phyloP scores from a whole-genome alignment of 2,113 vertebrate species.

The Rynchops niger region DNA sequence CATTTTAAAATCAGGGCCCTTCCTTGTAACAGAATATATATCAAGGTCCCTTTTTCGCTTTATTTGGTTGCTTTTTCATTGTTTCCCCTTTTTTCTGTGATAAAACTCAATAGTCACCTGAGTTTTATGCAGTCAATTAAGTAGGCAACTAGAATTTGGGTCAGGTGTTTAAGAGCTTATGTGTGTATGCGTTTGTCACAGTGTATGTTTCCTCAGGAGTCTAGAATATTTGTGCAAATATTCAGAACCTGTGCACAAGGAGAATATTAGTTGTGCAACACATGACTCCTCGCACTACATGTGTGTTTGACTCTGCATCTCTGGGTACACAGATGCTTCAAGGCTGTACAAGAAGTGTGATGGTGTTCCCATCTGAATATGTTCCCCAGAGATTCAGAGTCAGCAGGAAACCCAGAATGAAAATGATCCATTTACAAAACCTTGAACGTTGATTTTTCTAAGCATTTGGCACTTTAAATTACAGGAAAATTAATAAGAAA shows the following conservation, averaged over 20 bases:
- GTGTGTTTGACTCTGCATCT: not conserved
- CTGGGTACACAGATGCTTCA: not conserved
- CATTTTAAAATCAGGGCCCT: not conserved
- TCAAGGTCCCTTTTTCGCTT: not conserved
- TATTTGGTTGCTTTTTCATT: not conserved
- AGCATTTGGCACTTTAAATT: not conserved
- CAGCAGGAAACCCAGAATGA: not conserved
- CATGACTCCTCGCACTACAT: not conserved
- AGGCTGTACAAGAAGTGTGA: not conserved
- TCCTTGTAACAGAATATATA: not conserved
- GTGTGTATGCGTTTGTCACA: not conserved
- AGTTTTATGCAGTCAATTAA: not conserved
- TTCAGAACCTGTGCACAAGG: not conserved
- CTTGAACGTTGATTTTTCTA: not conserved
- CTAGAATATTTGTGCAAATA: not conserved
- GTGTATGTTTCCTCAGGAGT: not conserved
- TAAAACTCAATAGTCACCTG: not conserved
- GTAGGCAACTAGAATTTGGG: not conserved
- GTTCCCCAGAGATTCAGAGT: not conserved
- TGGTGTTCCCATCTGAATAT: not conserved
- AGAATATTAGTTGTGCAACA: not conserved
- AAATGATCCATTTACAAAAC: not conserved
- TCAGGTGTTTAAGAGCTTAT: not conserved
- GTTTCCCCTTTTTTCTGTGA: not conserved
- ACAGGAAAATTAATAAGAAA: not conserved